These are phyloP conservation scores for Laticauda laticaudata DNA, from an alignment of 2,113 vertebrate species.

Conservation along the genomic window DNA sequence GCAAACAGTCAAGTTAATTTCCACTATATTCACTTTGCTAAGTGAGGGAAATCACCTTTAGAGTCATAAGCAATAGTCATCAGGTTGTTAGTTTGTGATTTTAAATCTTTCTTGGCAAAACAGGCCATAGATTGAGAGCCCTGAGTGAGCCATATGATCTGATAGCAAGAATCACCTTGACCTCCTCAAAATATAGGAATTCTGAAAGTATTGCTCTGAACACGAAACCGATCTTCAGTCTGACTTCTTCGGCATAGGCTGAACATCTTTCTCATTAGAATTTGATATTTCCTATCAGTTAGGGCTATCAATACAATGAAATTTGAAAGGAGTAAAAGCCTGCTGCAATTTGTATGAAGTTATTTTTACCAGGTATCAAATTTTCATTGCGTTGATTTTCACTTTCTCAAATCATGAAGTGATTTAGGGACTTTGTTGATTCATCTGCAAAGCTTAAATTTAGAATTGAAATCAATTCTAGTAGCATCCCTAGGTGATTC, in stretches of 20 bases:
- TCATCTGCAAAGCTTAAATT: not conserved
- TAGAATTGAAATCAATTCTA: not conserved
- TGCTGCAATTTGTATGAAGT: not conserved
- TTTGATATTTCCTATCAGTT: not conserved
- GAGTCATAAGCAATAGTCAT: not conserved
- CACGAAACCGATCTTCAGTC: not conserved
- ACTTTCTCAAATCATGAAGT: not conserved
- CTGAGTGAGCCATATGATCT: not conserved
- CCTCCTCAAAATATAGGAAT: not conserved
- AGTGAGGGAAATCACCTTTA: not conserved
- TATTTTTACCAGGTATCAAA: not conserved
- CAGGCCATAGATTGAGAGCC: not conserved
- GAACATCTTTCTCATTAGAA: not conserved
- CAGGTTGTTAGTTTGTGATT: not conserved
- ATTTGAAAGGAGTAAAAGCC: not conserved
- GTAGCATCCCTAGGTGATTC: not conserved
- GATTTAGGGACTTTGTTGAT: not conserved
- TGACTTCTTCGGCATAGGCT: not conserved
- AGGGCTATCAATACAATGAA: not conserved
- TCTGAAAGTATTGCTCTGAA: not conserved
- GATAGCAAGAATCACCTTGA: not conserved
- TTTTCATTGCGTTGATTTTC: not conserved
- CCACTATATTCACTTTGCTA: not conserved
- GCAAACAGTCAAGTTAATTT: not conserved
- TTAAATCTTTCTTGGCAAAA: not conserved